Evolutionary conservation across 2,113 vertebrate species (phyloP).

Genomic region (Telmatochromis brichardi): DNA sequence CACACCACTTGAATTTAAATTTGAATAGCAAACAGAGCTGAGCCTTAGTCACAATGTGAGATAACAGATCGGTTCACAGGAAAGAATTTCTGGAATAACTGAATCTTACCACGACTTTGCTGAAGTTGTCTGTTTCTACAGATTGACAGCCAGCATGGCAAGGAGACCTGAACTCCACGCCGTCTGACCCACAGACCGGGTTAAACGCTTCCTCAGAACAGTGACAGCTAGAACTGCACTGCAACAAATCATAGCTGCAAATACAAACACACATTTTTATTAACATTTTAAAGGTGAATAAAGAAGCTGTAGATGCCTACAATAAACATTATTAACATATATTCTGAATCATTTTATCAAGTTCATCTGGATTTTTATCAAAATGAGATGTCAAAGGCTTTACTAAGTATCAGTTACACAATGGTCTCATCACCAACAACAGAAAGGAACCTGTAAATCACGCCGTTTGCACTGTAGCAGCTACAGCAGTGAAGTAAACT

Average conservation of each 20-base stretch:
- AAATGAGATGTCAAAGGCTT: not conserved
- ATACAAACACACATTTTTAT: not conserved
- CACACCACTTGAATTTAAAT: not conserved
- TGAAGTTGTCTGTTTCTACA: accelerated
- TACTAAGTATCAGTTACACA: not conserved
- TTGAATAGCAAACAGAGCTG: accelerated
- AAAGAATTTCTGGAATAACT: accelerated
- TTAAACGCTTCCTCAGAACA: slow-evolving; percentile 72
- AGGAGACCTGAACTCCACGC: slow-evolving; percentile 76
- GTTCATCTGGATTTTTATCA: not conserved
- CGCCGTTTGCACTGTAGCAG: not conserved
- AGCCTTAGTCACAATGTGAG: not conserved
- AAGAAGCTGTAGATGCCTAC: not conserved
- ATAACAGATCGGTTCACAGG: not conserved
- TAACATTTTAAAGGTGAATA: not conserved
- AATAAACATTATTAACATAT: not conserved
- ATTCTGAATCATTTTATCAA: not conserved
- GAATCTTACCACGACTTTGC: slow-evolving; percentile 15
- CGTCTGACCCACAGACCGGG: slow-evolving; percentile 76
- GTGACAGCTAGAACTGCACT: slow-evolving; percentile 63
- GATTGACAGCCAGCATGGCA: slow-evolving; percentile 75
- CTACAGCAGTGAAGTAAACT: not conserved
- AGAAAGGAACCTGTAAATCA: not conserved
- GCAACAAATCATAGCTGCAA: not conserved
- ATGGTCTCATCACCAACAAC: not conserved